Evolutionary conservation across 1,140 invertebrate species (phyloP).

Genomic region (Saccostrea glomerata): DNA sequence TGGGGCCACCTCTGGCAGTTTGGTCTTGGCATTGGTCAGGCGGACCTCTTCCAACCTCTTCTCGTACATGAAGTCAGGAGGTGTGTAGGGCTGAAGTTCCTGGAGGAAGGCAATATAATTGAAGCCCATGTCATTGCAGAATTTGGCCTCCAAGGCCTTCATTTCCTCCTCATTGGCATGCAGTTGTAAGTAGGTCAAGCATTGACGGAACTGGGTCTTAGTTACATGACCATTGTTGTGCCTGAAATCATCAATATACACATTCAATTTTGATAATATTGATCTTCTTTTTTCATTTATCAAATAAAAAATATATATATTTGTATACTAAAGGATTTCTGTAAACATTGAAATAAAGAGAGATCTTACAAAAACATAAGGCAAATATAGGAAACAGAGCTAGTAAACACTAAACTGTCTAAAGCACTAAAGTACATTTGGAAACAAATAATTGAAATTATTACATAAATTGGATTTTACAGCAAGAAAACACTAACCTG

Average conservation of each 20-base stretch:
- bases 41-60: conserved; percentile 74
- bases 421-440: too few relatives aligned
- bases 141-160: conserved; percentile 74
- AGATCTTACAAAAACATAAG: too few relatives aligned
- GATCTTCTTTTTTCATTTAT: too few relatives aligned
- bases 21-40: conserved; percentile 67
- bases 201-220: conserved; percentile 76
- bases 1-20: conserved; percentile 69
- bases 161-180: conserved; percentile 72
- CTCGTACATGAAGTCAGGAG: conserved; percentile 71
- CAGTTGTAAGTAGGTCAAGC: conserved; percentile 75
- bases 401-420: too few relatives aligned
- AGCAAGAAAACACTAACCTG: conserved; percentile 69
- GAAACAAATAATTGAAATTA: too few relatives aligned
- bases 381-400: too few relatives aligned
- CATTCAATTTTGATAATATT: too few relatives aligned
- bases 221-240: conserved; percentile 79
- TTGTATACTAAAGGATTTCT: too few relatives aligned
- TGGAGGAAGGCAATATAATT: conserved; percentile 76
- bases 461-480: too few relatives aligned
- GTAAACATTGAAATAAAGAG: too few relatives aligned
- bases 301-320: too few relatives aligned
- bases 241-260: conserved; percentile 58
- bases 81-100: conserved; percentile 71
- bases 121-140: conserved; percentile 77